phyloP scores from a whole-genome alignment of 2,797 vertebrate species.

The Cygnus olor region DNA sequence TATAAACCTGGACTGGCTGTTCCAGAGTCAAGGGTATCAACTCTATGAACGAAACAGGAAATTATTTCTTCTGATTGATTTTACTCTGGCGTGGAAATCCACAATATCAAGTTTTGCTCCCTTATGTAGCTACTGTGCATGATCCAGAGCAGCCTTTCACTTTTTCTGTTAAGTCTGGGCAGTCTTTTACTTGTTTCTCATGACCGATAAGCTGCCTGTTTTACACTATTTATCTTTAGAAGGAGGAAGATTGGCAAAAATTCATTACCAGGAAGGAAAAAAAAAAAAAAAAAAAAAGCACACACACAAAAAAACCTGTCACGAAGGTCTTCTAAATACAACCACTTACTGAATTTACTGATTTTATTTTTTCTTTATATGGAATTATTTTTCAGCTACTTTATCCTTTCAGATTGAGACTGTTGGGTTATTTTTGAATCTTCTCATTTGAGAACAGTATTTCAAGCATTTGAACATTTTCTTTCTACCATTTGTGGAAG shows the following conservation, averaged over 20 bases:
- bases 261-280: neutral
- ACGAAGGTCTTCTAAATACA: conserved; percentile 41
- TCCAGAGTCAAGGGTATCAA: neutral
- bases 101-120: neutral
- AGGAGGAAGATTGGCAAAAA: neutral
- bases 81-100: neutral
- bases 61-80: neutral
- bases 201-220: neutral
- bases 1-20: neutral
- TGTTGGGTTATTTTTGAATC: neutral
- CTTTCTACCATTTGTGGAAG: neutral
- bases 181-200: neutral
- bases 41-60: neutral
- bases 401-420: neutral
- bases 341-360: neutral
- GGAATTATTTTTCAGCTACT: conserved; percentile 35
- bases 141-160: neutral
- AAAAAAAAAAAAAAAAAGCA: neutral
- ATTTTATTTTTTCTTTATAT: conserved; percentile 49
- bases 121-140: neutral
- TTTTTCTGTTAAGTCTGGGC: neutral
- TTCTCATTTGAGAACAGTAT: neutral
- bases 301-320: too few species aligned
- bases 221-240: neutral
- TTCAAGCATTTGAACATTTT: conserved; percentile 36